Conservation (phyloP, 2,888 invertebrate genomes). For the Stictocephala bisonia region DNA sequence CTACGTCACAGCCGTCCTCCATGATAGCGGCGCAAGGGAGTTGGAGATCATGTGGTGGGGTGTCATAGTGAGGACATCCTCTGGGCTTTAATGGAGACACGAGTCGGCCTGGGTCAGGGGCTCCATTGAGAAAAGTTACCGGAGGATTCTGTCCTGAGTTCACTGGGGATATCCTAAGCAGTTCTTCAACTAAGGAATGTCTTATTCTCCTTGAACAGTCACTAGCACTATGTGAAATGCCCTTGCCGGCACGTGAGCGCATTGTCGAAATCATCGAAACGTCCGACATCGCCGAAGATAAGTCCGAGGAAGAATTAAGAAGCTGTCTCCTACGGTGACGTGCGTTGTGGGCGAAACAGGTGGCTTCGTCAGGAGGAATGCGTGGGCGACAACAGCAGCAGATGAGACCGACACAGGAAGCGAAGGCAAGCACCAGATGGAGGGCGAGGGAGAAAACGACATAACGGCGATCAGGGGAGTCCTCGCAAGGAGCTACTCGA, state of each 20-base stretch:
- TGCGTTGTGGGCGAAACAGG: slow-evolving; percentile 33
- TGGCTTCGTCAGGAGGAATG: slow-evolving; percentile 36
- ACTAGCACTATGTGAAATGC: slow-evolving; percentile 49
- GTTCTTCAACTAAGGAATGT: slow-evolving; percentile 50
- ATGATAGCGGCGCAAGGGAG: slow-evolving; percentile 46
- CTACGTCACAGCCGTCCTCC: slow-evolving; percentile 50
- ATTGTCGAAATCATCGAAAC: slow-evolving; percentile 57
- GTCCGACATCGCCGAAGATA: slow-evolving; percentile 59
- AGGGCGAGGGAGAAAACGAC: slow-evolving; percentile 68
- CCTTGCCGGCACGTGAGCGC: slow-evolving; percentile 52
- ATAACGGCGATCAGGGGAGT: slow-evolving; percentile 66
- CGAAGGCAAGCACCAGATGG: slow-evolving; percentile 66
- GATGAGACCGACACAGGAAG: slow-evolving; percentile 66
- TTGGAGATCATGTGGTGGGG: slow-evolving; percentile 29
- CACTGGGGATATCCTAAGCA: slow-evolving; percentile 47
- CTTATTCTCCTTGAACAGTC: slow-evolving; percentile 50
- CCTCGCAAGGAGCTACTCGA: slow-evolving; percentile 63
- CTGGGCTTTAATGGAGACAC: slow-evolving; percentile 10
- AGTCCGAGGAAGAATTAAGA: slow-evolving; percentile 57
- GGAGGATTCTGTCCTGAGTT: slow-evolving; percentile 43
- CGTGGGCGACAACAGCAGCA: slow-evolving; percentile 61
- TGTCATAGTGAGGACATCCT: background rate
- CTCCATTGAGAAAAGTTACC: slow-evolving; percentile 51
- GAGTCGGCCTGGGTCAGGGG: slow-evolving; percentile 44
- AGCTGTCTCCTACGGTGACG: slow-evolving; percentile 50